These are phyloP conservation scores for Phaetusa simplex DNA, from an alignment of 2,113 vertebrate genomes.

Conservation along the genomic window DNA sequence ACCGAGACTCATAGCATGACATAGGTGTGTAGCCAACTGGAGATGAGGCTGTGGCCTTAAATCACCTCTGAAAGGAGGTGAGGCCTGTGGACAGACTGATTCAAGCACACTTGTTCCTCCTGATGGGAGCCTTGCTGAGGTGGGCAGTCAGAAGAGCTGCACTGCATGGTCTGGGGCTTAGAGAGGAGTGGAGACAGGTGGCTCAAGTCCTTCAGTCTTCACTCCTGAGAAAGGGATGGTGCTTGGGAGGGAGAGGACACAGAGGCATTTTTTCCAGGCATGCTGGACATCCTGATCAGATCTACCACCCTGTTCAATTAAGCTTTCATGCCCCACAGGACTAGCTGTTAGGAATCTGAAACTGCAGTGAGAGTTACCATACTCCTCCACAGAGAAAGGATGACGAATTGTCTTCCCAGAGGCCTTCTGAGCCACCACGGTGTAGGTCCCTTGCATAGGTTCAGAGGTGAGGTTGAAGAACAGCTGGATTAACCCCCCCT, in stretches of 20 bases:
- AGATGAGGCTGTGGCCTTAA: not conserved
- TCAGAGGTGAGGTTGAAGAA: slow-evolving; percentile 73
- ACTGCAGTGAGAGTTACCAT: slow-evolving; percentile 57
- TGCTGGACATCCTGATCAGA: not conserved
- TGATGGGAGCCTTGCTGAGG: not conserved
- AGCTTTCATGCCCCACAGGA: not conserved
- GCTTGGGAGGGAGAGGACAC: not conserved
- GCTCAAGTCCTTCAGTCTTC: not conserved
- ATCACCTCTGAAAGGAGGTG: not conserved
- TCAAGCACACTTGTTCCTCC: not conserved
- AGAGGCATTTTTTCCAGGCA: not conserved
- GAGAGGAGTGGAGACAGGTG: not conserved
- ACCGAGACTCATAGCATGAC: not conserved
- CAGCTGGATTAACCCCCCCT: slow-evolving; percentile 68
- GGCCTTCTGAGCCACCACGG: slow-evolving; percentile 45
- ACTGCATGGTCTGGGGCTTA: not conserved
- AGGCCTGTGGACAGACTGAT: not conserved
- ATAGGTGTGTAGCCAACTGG: not conserved
- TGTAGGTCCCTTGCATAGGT: slow-evolving; percentile 71
- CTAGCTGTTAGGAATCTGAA: not conserved
- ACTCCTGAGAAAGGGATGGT: not conserved
- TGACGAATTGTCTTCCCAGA: not conserved
- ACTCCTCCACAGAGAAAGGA: slow-evolving; percentile 72
- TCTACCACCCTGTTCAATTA: not conserved
- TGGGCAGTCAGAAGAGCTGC: not conserved